Evolutionary conservation across 2,888 invertebrate species (phyloP), one percentile per base, ranked within the genome.

Genomic region (Callosobruchus maculatus): DNA sequence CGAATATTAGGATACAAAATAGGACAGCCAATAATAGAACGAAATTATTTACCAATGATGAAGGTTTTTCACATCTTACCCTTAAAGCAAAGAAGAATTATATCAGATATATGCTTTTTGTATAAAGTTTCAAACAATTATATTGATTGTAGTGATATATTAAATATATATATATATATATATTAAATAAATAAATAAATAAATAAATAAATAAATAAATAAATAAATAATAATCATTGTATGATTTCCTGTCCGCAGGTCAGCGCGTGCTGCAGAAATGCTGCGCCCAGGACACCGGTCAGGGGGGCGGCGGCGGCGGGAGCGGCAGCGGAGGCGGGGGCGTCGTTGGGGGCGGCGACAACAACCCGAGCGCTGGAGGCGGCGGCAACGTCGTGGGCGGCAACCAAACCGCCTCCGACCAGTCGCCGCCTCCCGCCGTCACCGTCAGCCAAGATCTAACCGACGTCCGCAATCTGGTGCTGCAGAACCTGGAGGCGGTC

Each of bases 401-500:
- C 72, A 90, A 90, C 78, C 92, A 92, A 78, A 89, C 88, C 71
- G 90, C 90, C 78, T 5, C 49, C 49, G 49, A 49, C 49, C 94
- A 94, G 68, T 93, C 93, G 84, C 92, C 93, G 78, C 93, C 93
- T 81, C 91, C 92, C 79, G 90, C 92, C 78, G 91, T 91, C 71
- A 91, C 92, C 79, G 90, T 92, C 78, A 91, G 91, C 71, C 88
- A 89, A 75, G 91, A 88, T 86, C 90, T 87, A 81, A 91, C 87
- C 81, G 90, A 90, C 71, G 87, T 92, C 66, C 92, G 91, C 74
- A 89, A 91, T 75, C 89, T 94, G 71, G 94, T 96, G 73, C 90
- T 95, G 80, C 92, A 94, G 80, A 95, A 96, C 86, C 90, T 96
- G 73, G 93, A 96, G 82, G 94, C 96, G 76, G 94, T 97, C 26